Conservation (phyloP, 2,888 invertebrate species). For the Atethmia centrago region DNA sequence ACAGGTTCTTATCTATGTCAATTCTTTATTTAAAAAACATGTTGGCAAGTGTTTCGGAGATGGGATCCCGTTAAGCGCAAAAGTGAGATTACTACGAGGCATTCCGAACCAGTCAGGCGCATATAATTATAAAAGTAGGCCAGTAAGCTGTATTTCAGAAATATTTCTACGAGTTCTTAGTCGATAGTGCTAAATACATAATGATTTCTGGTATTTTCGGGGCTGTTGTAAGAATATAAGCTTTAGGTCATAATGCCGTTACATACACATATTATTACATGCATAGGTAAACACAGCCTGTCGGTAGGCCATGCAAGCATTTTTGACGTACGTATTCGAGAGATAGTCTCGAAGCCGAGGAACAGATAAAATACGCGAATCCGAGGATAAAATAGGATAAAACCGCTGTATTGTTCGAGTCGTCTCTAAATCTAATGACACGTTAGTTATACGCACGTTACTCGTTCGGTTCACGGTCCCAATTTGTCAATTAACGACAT, state of each 20-base stretch:
- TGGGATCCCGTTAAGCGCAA: slow-evolving; percentile 81
- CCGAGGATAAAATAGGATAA: neutral
- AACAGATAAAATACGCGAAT: no score
- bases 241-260: slow-evolving; percentile 29
- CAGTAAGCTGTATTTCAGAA: slow-evolving; percentile 68
- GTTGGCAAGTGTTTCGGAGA: slow-evolving; percentile 72
- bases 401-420: neutral
- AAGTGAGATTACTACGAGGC: slow-evolving; percentile 67
- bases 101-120: slow-evolving; percentile 42
- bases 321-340: neutral
- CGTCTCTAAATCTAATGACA: neutral
- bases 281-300: neutral
- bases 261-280: neutral
- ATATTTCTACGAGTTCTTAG: slow-evolving; percentile 61
- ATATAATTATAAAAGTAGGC: slow-evolving; percentile 72
- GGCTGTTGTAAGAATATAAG: neutral
- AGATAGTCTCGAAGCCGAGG: neutral
- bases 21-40: slow-evolving; percentile 78
- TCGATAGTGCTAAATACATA: slow-evolving; percentile 58
- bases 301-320: neutral
- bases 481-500: neutral
- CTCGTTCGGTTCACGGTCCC: no score
- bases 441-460: no score
- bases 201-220: slow-evolving; percentile 25
- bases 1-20: slow-evolving; percentile 82